Conservation (phyloP, 2,888 invertebrate species). For the Stenichneumon culpator region DNA sequence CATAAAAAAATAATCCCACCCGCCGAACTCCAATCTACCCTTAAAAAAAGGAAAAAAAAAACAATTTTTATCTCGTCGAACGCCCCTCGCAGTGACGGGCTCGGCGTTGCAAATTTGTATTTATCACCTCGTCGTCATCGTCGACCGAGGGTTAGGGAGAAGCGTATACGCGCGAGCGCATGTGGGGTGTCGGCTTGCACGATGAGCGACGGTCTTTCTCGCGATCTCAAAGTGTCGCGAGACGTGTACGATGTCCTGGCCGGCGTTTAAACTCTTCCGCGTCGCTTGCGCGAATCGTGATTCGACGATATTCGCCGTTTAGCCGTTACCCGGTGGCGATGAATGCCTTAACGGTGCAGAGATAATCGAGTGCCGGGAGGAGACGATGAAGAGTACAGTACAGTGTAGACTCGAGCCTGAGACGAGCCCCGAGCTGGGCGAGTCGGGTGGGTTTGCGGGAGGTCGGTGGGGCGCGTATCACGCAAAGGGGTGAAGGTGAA, state of each 20-base stretch:
- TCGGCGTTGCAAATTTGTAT: conserved; percentile 51
- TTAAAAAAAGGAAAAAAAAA: background rate
- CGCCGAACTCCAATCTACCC: conserved; percentile 12
- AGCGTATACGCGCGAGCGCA: background rate
- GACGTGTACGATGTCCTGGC: conserved; percentile 38
- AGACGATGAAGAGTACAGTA: conserved; percentile 36
- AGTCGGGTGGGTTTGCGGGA: conserved; percentile 4
- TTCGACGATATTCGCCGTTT: conserved; percentile 71
- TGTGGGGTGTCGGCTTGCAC: conserved; percentile 27
- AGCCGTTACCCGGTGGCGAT: conserved; percentile 72
- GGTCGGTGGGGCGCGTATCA: conserved; percentile 62
- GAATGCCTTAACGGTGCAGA: conserved; percentile 82
- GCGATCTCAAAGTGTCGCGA: conserved; percentile 55
- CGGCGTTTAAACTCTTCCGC: conserved; percentile 65
- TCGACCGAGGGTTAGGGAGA: background rate
- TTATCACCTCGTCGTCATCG: conserved; percentile 54
- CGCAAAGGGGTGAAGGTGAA: conserved; percentile 79
- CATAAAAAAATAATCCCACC: conserved; percentile 41
- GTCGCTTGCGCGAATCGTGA: conserved; percentile 73
- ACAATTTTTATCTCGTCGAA: conserved; percentile 2
- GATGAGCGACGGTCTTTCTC: conserved; percentile 35
- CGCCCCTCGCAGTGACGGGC: conserved; percentile 25
- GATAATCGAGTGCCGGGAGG: conserved; percentile 80
- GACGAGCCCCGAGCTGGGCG: conserved; percentile 43
- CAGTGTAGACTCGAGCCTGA: conserved; percentile 27